Conservation (phyloP, 2,797 vertebrate species). For the Echiichthys vipera region DNA sequence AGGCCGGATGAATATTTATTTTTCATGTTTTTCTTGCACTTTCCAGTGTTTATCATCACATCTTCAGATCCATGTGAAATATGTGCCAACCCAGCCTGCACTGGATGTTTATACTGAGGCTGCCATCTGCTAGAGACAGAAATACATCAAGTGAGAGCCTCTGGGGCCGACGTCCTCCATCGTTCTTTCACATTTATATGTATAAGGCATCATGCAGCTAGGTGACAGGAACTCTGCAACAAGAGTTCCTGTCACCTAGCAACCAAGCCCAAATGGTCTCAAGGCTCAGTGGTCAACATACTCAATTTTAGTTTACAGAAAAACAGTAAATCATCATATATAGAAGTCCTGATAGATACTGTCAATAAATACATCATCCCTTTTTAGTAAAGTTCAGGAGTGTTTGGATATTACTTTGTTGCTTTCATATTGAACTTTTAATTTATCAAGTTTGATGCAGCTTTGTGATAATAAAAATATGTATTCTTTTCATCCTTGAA, state of each 20-base stretch:
- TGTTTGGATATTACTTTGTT: not conserved
- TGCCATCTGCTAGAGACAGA: slow-evolving; percentile 20
- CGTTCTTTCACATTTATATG: slow-evolving; percentile 14
- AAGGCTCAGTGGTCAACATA: not conserved
- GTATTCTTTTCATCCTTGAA: slow-evolving; percentile 16
- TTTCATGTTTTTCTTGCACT: slow-evolving; percentile 14
- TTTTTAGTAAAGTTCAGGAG: slow-evolving; percentile 4
- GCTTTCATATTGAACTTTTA: slow-evolving; percentile 20
- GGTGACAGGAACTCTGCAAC: no score
- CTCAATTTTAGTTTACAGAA: slow-evolving; percentile 22
- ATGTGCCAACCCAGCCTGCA: slow-evolving; percentile 79
- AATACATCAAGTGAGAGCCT: not conserved
- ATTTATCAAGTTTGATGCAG: slow-evolving; percentile 29
- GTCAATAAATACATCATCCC: not conserved
- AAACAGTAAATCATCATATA: no score
- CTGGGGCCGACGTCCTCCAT: not conserved
- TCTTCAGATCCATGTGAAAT: slow-evolving; percentile 79
- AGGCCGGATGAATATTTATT: slow-evolving; percentile 23
- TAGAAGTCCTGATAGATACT: not conserved
- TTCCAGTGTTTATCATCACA: slow-evolving; percentile 65
- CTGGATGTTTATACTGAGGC: slow-evolving; percentile 69
- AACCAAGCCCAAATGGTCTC: not conserved
- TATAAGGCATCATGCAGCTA: not conserved
- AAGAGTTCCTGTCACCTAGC: slow-evolving; percentile 10
- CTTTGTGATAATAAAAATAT: slow-evolving; percentile 26